These are phyloP conservation scores for Melangyna quadrimaculata DNA, from an alignment of 2,888 invertebrate species.

Conservation along the genomic window DNA sequence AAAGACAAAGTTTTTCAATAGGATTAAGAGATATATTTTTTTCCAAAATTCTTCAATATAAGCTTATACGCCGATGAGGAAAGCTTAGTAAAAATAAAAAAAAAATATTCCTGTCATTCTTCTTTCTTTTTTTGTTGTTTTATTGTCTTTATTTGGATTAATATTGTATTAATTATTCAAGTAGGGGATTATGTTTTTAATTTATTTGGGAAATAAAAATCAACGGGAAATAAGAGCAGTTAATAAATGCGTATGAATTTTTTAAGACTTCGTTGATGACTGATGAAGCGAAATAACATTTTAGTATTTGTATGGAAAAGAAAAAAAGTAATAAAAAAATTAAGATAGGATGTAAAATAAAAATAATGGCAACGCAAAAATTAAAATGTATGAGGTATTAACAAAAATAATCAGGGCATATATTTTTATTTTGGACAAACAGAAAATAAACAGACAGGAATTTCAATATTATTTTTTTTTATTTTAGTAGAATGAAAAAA, in stretches of 20 bases:
- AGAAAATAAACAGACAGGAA: too few relatives aligned
- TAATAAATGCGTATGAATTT: not conserved
- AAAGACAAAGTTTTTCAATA: constrained; percentile 48
- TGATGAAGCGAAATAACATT: not conserved
- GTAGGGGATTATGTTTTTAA: not conserved
- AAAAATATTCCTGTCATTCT: not conserved
- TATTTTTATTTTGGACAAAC: too few relatives aligned
- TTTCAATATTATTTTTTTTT: too few relatives aligned
- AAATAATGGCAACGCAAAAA: too few relatives aligned
- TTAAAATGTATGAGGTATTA: too few relatives aligned
- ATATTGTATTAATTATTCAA: constrained; percentile 5
- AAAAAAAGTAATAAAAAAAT: not conserved
- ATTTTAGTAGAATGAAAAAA: too few relatives aligned
- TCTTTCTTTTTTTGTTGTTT: not conserved
- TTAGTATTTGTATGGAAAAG: not conserved
- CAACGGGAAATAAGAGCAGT: not conserved
- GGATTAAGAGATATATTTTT: constrained; percentile 50
- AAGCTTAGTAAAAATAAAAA: not conserved
- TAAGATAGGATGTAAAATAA: too few relatives aligned
- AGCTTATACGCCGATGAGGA: not conserved
- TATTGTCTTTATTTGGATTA: not conserved
- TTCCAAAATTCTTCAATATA: not conserved
- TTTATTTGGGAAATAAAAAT: not conserved
- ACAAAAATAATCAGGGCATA: too few relatives aligned
- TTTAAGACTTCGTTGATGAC: not conserved